Base-by-base conservation (phyloP, 2,113 vertebrate species). In the Cathartes aura region DNA sequence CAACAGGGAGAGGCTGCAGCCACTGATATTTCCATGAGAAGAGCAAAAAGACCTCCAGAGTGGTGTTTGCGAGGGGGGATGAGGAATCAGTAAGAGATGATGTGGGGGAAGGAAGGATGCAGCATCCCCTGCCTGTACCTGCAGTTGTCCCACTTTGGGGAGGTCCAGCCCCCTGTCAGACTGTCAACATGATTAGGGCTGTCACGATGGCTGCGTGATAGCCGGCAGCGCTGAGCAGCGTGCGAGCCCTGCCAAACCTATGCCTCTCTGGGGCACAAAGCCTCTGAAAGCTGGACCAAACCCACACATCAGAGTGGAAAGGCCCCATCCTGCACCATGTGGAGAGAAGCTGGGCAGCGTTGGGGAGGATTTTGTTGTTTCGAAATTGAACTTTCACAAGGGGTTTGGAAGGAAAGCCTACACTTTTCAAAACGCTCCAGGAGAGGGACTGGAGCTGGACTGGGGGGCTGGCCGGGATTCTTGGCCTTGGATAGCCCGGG, bases 161-260 rank as follows among this genome's bases (percentile, higher is more conserved):
- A 78, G 40, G 43, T 55, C 38, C 30, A 32, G 34, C 42, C 16
- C 21, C 34, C 8, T 0, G 0, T 50, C 75, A 83, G 48, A 9
- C 36, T 26, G 50, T 71, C 45, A 50, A 15, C 0, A 1, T 2
- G 5, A 74, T 50, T 2, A 11, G 36, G 59, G 45, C 17, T 70
- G 72, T 78, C 32, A 17, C 1, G 1, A 29, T 0, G 4, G 53
- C 76, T 45, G n/a, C 0, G 1, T 8, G 43, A 58, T 24, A 91
- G 68, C 76, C 2, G 0, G 16, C 0, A 8, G 73, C 0, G 0
- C 79, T 19, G 32, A 88, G 56, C 74, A 74, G 70, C 0, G 0
- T 4, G 12, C 0, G 0, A 87, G 34, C 10, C 48, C 59, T 78
- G 72, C 63, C 84, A 79, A 58, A 85, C 23, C 48, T 32, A 4